Base-by-base conservation (phyloP, 1,140 invertebrate genomes). In the Carposina sasakii region DNA sequence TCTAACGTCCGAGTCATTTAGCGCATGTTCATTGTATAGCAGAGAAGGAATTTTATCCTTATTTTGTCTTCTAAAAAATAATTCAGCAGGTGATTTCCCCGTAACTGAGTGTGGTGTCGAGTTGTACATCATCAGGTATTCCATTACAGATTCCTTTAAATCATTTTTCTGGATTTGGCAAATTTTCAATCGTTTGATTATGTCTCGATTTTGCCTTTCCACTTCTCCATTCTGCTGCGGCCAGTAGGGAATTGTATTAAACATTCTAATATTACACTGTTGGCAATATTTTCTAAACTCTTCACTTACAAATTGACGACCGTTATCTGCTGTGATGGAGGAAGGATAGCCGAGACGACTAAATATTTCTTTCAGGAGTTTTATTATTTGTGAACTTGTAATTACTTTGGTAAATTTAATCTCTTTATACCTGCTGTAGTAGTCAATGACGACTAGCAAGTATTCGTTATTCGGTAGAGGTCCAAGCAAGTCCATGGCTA, bases 181-280 rank as follows among this genome's bases (percentile, higher is more conserved):
- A 36, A 64, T 61, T 9, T 36, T 46, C 20, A 64, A 24, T 1
- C 54, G 39, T 36, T 67, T 71, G 19, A 63, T 21, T 22, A 71
- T 52, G 9, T 55, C 54, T 19, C 52, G 50, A 45, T 71, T 71
- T 39, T 63, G 48, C 19, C 64, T 42, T 50, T 73, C 68, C 0
- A 67, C 66, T 45, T 67, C 52, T 16, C 68, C 67, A 57, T 73
- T 72, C 16, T 44, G 48, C 44, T 63, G 57, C 0, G 67, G 63
- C 58, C 65, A 67, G 46, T 60, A 64, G 0, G 60, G 57, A 2
- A 51, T 36, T 10, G 57, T 60, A 30, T 65, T 49, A 13, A 46
- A 53, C 12, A 64, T 12, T 2, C 41, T 33, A 5, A 71, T 59
- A 21, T 54, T 49, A 45, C 60, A 48, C 23, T 48, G 21, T 0